A percentile compares a stretch with the other conserved stretches of the same genome.
phyloP scores from a whole-genome alignment of 2,797 vertebrate genomes.

The Galago senegalensis region DNA sequence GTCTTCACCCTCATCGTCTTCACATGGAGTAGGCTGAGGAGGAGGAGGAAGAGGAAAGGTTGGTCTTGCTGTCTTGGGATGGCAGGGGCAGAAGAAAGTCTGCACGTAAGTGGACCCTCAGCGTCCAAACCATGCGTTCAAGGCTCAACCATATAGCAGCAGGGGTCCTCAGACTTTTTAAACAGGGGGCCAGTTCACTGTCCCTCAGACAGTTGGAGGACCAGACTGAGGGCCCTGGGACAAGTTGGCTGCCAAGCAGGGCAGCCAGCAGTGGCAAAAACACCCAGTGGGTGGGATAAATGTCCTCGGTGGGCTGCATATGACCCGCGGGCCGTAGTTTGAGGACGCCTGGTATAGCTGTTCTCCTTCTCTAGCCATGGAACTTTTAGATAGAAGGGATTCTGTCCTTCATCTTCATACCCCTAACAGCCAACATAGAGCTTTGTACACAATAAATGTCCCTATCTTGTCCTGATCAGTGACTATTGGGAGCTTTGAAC shows the following conservation, averaged over 20 bases:
- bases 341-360: too few relatives aligned
- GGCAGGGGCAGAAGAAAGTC: not conserved
- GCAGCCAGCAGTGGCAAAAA: too few relatives aligned
- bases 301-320: too few relatives aligned
- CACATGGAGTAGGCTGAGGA: not conserved
- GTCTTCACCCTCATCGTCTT: not conserved
- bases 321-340: too few relatives aligned
- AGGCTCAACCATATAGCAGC: too few relatives aligned
- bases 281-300: too few relatives aligned
- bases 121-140: not conserved
- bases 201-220: too few relatives aligned
- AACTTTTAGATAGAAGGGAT: not conserved
- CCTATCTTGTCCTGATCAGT: too few relatives aligned
- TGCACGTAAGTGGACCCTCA: not conserved
- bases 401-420: not conserved
- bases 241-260: too few relatives aligned
- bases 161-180: too few relatives aligned
- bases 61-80: not conserved
- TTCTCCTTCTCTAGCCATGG: not conserved
- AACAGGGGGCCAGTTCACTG: too few relatives aligned
- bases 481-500: not conserved
- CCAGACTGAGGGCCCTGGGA: too few relatives aligned
- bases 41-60: not conserved
- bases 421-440: not conserved
- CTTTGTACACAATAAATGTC: not conserved